phyloP scores from a whole-genome alignment of 2,797 vertebrate genomes.

The Gadopsis marmoratus region DNA sequence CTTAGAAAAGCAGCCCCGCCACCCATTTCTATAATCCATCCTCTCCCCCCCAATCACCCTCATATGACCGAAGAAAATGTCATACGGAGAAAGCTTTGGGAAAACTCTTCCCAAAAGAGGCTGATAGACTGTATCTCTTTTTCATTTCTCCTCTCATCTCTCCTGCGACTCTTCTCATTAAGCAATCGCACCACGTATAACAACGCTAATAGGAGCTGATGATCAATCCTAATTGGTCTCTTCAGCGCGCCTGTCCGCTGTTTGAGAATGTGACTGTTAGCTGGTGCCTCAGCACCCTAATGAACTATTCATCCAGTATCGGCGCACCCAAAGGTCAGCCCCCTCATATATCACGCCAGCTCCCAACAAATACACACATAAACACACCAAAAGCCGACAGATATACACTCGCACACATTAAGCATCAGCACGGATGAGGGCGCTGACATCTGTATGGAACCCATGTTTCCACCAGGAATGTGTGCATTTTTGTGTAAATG shows the following conservation, averaged over 20 bases:
- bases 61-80: slow-evolving; percentile 27
- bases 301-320: slow-evolving; percentile 79
- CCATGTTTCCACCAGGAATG: background rate
- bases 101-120: slow-evolving; percentile 44
- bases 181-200: slow-evolving; percentile 66
- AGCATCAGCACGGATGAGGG: background rate
- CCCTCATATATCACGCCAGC: slow-evolving; percentile 33
- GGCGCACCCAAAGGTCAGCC: slow-evolving; percentile 77
- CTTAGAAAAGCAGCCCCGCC: background rate
- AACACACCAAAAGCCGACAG: slow-evolving; percentile 19
- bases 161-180: slow-evolving; percentile 68
- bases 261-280: slow-evolving; percentile 73
- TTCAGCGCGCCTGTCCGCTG: slow-evolving; percentile 72
- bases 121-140: slow-evolving; percentile 35
- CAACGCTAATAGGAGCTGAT: slow-evolving; percentile 79
- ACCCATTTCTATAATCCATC: background rate
- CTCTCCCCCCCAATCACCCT: background rate
- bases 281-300: slow-evolving; percentile 66
- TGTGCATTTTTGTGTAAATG: slow-evolving; percentile 24
- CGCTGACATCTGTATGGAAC: slow-evolving; percentile 6
- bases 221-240: slow-evolving; percentile 88
- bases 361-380: slow-evolving; percentile 12
- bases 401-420: slow-evolving; percentile 3
- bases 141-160: slow-evolving; percentile 61
- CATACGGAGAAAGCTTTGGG: slow-evolving; percentile 17